Evolutionary conservation across 2,797 vertebrate genomes (phyloP).

Genomic region (Artibeus lituratus): DNA sequence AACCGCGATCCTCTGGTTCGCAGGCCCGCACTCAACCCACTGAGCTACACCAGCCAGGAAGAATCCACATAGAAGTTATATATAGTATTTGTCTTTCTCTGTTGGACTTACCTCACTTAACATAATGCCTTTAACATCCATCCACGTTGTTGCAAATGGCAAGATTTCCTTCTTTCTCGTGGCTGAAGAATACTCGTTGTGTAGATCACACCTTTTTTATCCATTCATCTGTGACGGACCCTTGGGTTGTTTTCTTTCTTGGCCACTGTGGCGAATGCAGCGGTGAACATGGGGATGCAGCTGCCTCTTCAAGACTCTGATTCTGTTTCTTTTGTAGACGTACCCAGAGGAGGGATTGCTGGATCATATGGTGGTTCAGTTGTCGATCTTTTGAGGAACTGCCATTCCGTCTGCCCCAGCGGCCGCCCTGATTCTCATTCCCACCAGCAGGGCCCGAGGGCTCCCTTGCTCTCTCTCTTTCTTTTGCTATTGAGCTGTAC

Average conservation of each 20-base stretch:
- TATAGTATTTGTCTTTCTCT: neutral
- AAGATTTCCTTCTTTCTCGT: neutral
- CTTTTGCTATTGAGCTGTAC: neutral
- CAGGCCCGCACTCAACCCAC: too few relatives aligned
- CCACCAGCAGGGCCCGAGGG: neutral
- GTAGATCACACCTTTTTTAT: neutral
- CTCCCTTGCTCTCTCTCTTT: neutral
- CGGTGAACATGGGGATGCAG: neutral
- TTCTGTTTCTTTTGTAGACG: neutral
- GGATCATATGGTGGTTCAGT: too few relatives aligned
- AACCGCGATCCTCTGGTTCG: too few relatives aligned
- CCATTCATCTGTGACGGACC: neutral
- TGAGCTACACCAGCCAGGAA: too few relatives aligned
- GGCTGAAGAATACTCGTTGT: neutral
- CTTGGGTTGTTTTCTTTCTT: neutral
- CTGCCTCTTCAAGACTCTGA: neutral
- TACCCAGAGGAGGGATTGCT: too few relatives aligned
- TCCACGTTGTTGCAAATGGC: neutral
- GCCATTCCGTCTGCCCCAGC: neutral
- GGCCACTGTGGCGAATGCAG: neutral
- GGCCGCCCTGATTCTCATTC: neutral
- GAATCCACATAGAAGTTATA: neutral
- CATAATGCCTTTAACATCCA: neutral
- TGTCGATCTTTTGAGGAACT: neutral
- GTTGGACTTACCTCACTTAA: neutral